Percentiles rank a stretch among this genome's conserved stretches.
These are phyloP conservation scores for Sphenopsis melanotis DNA, from an alignment of 2,797 vertebrate genomes.

Conservation along the genomic window DNA sequence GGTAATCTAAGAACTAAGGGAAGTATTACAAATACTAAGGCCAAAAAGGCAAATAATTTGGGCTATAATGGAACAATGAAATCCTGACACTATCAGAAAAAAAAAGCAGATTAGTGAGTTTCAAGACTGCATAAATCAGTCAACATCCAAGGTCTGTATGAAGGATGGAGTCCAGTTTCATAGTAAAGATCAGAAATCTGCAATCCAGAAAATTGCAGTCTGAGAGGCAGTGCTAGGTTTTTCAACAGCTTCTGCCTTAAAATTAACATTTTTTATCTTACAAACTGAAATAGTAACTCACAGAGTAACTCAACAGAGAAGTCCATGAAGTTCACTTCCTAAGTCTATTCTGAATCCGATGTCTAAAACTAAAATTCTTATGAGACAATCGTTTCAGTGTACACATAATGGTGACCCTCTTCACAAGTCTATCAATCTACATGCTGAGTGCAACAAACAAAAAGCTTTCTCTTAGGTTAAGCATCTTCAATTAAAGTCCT, in stretches of 20 bases:
- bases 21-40: not conserved
- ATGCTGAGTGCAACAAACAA: not conserved
- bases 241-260: not conserved
- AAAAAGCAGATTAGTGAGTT: not conserved
- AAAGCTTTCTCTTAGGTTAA: not conserved
- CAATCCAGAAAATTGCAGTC: not conserved
- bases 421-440: not conserved
- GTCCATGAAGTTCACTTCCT: not conserved
- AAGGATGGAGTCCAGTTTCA: not conserved
- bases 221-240: not conserved
- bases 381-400: accelerated
- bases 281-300: not conserved
- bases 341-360: not conserved
- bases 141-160: not conserved
- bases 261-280: not conserved
- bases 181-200: not conserved
- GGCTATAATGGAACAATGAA: not conserved
- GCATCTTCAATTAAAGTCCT: not conserved
- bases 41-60: not conserved
- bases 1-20: not conserved
- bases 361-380: not conserved
- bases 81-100: not conserved
- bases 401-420: not conserved
- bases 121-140: not conserved
- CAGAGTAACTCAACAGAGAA: not conserved